Base-by-base conservation (phyloP, 2,797 vertebrate species). In the Pachyuromys duprasi region DNA sequence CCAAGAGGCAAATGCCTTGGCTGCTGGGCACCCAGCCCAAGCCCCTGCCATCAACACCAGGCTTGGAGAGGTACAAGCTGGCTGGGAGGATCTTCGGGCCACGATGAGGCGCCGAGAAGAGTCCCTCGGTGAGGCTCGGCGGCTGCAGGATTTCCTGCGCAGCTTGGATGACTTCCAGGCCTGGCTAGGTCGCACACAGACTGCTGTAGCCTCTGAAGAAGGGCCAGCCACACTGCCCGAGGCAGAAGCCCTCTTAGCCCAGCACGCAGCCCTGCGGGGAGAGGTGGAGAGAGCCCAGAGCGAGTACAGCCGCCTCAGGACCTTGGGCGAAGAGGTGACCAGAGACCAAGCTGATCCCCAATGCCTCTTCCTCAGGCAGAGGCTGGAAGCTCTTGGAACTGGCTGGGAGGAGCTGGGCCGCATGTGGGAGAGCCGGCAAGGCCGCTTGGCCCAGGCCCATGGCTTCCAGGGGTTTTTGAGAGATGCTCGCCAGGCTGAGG, bases 371-470 rank as follows among this genome's bases (percentile, higher is more conserved):
- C 98, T 99, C 84, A 99, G 98, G 11, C 99, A 99, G 98, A 99
- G 99, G 55, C 98, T 99, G 33, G 99, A 99, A 93, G 99, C 99
- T 0, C 97, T 99, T 93, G 99, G 99, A 82, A 99, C 99, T 0
- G 99, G 99, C 93, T 99, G 99, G 99, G 99, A 99, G 8, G 99
- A 99, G 97, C 98, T 99, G 97, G 99, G 99, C 33, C 98, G 99
- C 93, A 99, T 99, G 99, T 99, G 99, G 99, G 99, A 99, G 98
- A 99, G 99, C 97, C 98, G 99, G 11, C 99, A 99, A 96, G 99
- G 98, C 87, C 98, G 99, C 24, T 98, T 99, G 96, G 99, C 99
- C 24, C 99, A 99, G 95, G 99, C 99, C 45, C 99, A 99, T 0
- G 99, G 99, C 96, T 99, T 99, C 98, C 99, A 99, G 97, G 99